Conservation (phyloP, 2,113 vertebrate genomes). For the Anser cygnoides region DNA sequence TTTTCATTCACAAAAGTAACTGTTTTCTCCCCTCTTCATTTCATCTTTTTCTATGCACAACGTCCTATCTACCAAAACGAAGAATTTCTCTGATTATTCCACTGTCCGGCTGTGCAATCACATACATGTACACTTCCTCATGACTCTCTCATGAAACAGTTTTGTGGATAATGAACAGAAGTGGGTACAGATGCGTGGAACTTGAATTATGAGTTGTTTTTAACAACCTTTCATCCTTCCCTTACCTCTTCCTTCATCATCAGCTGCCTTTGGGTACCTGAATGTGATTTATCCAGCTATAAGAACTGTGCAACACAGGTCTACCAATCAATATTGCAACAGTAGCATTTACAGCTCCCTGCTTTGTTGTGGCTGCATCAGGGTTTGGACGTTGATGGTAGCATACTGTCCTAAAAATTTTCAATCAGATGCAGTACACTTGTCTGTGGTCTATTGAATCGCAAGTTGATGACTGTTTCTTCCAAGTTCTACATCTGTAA, state of each 20-base stretch:
- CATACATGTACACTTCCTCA: fast-evolving
- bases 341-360: not conserved
- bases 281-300: not conserved
- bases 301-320: not conserved
- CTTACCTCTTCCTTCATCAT: fast-evolving
- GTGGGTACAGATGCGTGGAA: not conserved
- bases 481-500: not conserved
- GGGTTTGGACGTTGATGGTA: not conserved
- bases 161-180: not conserved
- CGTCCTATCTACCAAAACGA: not conserved
- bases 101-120: not conserved
- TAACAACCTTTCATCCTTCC: not conserved
- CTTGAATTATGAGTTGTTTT: not conserved
- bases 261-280: not conserved
- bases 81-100: not conserved
- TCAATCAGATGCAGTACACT: not conserved
- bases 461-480: not conserved
- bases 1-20: not conserved
- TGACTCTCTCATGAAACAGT: not conserved
- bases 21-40: not conserved
- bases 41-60: not conserved
- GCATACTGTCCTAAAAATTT: not conserved
- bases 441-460: not conserved
- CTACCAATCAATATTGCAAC: not conserved
- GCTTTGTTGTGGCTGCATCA: not conserved